Conservation (phyloP, 2,888 invertebrate species). For the Altica lythri region DNA sequence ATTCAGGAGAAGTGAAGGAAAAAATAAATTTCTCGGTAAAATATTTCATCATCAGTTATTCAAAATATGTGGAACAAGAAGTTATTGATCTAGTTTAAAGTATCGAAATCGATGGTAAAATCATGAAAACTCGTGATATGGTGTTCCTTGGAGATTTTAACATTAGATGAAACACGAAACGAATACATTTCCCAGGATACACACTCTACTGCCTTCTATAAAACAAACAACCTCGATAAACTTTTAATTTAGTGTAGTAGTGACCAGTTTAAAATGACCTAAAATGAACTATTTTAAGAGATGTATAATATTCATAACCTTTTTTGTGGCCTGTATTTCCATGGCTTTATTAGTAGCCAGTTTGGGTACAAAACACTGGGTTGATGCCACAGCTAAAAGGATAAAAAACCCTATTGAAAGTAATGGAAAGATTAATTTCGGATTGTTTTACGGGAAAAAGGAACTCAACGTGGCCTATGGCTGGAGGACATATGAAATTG, state of each 20-base stretch:
- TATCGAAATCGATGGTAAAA: constrained; percentile 3
- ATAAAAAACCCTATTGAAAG: constrained; percentile 69
- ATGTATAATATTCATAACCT: constrained; percentile 80
- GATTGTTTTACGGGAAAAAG: constrained; percentile 85
- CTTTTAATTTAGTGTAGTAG: not conserved
- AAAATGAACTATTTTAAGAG: constrained; percentile 72
- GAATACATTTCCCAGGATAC: not conserved
- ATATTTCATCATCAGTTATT: too few relatives aligned
- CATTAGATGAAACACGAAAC: constrained; percentile 19
- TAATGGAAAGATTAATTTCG: constrained; percentile 79
- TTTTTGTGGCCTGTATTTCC: constrained; percentile 77
- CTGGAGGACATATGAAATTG: constrained; percentile 74
- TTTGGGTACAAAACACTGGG: constrained; percentile 85
- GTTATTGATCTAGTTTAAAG: constrained; percentile 8
- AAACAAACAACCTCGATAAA: not conserved
- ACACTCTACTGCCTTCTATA: not conserved
- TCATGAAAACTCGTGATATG: constrained; percentile 21
- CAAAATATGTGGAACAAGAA: constrained; percentile 15
- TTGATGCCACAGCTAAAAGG: constrained; percentile 73
- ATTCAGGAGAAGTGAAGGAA: too few relatives aligned
- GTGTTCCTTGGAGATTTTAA: constrained; percentile 24
- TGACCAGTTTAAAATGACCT: constrained; percentile 52
- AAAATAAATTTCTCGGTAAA: too few relatives aligned
- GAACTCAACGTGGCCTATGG: constrained; percentile 83
- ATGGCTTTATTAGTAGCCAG: constrained; percentile 79